Base-by-base conservation (phyloP, 2,797 vertebrate genomes). In the Salmo trutta region DNA sequence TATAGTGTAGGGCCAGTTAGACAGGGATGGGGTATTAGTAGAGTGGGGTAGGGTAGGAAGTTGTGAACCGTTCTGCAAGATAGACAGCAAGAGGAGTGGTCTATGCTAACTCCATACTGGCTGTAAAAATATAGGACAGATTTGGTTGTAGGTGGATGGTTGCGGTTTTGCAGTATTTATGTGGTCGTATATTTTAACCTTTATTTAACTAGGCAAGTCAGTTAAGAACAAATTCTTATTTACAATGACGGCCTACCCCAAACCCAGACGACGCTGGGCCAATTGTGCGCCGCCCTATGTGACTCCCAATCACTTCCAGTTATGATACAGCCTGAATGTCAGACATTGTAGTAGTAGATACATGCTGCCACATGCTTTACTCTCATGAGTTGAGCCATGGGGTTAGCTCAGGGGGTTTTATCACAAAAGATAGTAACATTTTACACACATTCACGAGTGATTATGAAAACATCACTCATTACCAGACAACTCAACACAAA, bases 101-200 rank as follows among this genome's bases (percentile, higher is more conserved):
- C 12, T 12, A 1, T 16, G 21, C 21, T n/a, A 21, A 15, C 27
- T 52, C 70, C 70, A 21, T 24, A 51, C 16, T 5, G 74, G 51
- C 65, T 54, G 62, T 75, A 75, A 84, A 80, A 78, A 78, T 41
- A 47, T 77, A 21, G 4, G 19, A 16, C 47, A 5, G 76, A 80
- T 69, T 5, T 0, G 70, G 3, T 59, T 0, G 73, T 82, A 83
- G 84, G 80, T 76, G 79, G 59, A 77, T 68, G 33, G 65, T 68
- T 73, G 27, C 7, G 14, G 71, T 84, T 85, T 76, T 75, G 79
- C 56, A 59, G 83, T 77, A 52, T 78, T 41, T 80, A 36, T 59
- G 31, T 24, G 70, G 21, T 71, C 4, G 59, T 79, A 66, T 14
- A 4, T 31, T 31, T 31, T 31, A 31, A 31, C 4, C 31, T 31